Evolutionary conservation across 2,797 vertebrate species (phyloP).

Genomic region (Kryptolebias ocellatus): DNA sequence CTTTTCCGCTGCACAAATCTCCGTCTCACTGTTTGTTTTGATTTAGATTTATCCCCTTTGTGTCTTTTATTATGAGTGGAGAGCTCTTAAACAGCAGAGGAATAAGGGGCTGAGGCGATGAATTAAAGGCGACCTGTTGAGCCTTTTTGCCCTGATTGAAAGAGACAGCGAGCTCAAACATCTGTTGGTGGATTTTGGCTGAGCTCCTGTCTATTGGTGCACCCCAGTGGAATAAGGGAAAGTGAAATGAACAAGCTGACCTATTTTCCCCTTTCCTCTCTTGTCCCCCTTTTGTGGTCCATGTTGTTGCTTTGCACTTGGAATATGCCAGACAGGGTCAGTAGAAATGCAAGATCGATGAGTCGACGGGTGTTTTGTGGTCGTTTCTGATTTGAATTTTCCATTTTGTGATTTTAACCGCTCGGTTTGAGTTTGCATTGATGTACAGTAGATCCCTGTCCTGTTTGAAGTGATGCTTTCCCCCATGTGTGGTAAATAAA

Average conservation of each 20-base stretch:
- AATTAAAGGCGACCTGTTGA: constrained; percentile 51
- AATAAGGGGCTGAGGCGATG: constrained; percentile 48
- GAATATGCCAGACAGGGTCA: constrained; percentile 12
- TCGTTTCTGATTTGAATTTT: constrained; percentile 1
- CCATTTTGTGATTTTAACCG: constrained; percentile 9
- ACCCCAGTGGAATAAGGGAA: constrained; percentile 65
- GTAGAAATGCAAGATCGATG: constrained; percentile 8
- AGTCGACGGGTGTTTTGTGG: background rate
- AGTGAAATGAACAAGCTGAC: constrained; percentile 72
- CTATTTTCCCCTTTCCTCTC: constrained; percentile 62
- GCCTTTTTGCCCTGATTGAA: constrained; percentile 65
- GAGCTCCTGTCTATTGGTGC: constrained; percentile 63
- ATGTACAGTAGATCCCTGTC: background rate
- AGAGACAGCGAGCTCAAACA: constrained; percentile 69
- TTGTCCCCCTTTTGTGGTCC: constrained; percentile 1
- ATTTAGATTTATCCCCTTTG: constrained; percentile 20
- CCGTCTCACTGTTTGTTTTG: constrained; percentile 27
- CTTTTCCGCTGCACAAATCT: constrained; percentile 32
- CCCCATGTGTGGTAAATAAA: background rate
- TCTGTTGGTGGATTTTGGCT: constrained; percentile 76
- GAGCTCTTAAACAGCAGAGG: constrained; percentile 30
- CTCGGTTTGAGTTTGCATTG: background rate
- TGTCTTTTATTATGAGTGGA: constrained; percentile 5
- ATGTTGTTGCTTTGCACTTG: constrained; percentile 12
- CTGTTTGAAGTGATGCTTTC: constrained; percentile 7